Base-by-base conservation (phyloP, 2,888 invertebrate genomes). In the Caenorhabditis sp. region DNA sequence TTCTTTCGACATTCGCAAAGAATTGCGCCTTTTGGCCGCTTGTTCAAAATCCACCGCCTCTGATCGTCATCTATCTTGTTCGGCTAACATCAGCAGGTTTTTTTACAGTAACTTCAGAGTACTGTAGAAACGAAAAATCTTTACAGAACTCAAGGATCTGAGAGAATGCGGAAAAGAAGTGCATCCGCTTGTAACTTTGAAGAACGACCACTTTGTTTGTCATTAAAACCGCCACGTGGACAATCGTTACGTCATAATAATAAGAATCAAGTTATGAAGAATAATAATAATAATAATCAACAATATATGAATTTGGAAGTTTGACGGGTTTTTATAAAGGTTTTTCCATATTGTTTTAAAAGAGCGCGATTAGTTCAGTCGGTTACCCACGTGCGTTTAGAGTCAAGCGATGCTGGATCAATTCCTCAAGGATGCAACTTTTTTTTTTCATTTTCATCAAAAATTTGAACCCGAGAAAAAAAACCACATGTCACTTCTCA, bases 1-100 rank as follows among this genome's bases (percentile, higher is more conserved):
- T 69, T 86, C 84, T 8, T 87, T 87, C 64, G 82, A 87, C 69
- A 69, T 84, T 27, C 50, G 61, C 8, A 77, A 71, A n/a, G 82
- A 82, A 43, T 54, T 82, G 17, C 49, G 69, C 57, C 72, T 82
- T 12, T 65, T 82, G n/a, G 62, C 76, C 21, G 61, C 64, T 2
- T 80, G 80, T 58, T 80, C 80, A 23, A 74, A 69, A 23, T 58
- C 74, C 6, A 73, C 76, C n/a, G 78, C 80, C 19, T 61, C 77
- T 51, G 79, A 79, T 49, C 62, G 77, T 54, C 74, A 77, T 60
- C 60, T 77, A 12, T 79, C 77, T 17, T 74, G 74, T 58, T 77
- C 76, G n/a, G 75, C 77, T 10, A 75, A 79, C 31, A 59, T 75
- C 27, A 61, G 61, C 59, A 58, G 73, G 68, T 68, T 50, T 8